phyloP scores from a whole-genome alignment of 2,113 vertebrate genomes.

The Phocoena phocoena region DNA sequence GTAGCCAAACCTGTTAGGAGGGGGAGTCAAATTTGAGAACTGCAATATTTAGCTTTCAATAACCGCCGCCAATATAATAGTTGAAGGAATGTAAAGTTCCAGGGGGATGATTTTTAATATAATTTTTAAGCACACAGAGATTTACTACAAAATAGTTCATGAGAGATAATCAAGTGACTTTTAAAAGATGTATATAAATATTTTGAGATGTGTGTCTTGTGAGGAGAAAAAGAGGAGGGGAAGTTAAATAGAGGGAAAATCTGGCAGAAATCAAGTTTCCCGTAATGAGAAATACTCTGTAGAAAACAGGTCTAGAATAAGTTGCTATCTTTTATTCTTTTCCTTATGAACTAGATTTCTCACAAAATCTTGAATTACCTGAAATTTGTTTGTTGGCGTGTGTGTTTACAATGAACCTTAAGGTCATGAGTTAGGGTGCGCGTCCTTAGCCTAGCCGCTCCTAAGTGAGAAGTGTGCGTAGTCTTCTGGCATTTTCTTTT shows the following conservation, averaged over 20 bases:
- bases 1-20: constrained; percentile 71
- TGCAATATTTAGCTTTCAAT: constrained; percentile 55
- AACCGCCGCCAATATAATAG: not conserved
- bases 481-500: constrained; percentile 43
- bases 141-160: not conserved
- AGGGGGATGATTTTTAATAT: not conserved
- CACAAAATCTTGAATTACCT: not conserved
- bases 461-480: not conserved
- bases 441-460: not conserved
- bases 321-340: not conserved
- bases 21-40: constrained; percentile 54
- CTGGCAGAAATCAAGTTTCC: not conserved
- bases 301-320: not conserved
- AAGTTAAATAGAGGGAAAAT: not conserved
- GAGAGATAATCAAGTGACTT: not conserved
- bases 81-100: constrained; percentile 20
- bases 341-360: not conserved
- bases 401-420: not conserved
- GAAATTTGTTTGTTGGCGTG: not conserved
- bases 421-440: not conserved
- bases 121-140: not conserved
- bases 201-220: not conserved
- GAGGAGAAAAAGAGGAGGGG: not conserved
- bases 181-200: not conserved
- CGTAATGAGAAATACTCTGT: not conserved